Conservation (phyloP, 2,797 vertebrate genomes). For the Sarcoramphus papa region DNA sequence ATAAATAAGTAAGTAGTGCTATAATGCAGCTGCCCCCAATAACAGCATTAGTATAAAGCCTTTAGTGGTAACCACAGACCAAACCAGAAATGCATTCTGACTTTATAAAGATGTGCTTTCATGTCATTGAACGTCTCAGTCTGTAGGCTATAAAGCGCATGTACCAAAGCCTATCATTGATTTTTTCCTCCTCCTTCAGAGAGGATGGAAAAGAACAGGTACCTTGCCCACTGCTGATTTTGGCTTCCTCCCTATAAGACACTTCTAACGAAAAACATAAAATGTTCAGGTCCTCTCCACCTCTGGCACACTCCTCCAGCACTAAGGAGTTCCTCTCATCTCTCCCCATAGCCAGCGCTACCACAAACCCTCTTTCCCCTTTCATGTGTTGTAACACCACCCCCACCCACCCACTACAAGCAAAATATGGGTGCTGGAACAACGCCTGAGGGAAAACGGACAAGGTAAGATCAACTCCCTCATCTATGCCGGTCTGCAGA, state of each 20-base stretch:
- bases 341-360: accelerated
- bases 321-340: background rate
- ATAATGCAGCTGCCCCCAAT: conserved; percentile 67
- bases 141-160: background rate
- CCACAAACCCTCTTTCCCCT: background rate
- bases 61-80: conserved; percentile 38
- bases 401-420: background rate
- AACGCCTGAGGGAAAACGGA: background rate
- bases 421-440: background rate
- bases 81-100: conserved; percentile 31
- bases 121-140: background rate
- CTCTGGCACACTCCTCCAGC: background rate
- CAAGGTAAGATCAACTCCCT: background rate
- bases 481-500: background rate
- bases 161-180: background rate
- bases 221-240: background rate
- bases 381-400: accelerated
- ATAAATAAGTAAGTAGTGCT: conserved; percentile 67
- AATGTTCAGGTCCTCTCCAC: background rate
- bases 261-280: background rate
- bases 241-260: background rate
- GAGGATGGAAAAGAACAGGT: background rate
- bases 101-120: conserved; percentile 28
- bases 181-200: background rate
- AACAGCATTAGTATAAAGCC: conserved; percentile 68